Base-by-base conservation (phyloP, 2,888 invertebrate genomes). In the Lymantria dispar region DNA sequence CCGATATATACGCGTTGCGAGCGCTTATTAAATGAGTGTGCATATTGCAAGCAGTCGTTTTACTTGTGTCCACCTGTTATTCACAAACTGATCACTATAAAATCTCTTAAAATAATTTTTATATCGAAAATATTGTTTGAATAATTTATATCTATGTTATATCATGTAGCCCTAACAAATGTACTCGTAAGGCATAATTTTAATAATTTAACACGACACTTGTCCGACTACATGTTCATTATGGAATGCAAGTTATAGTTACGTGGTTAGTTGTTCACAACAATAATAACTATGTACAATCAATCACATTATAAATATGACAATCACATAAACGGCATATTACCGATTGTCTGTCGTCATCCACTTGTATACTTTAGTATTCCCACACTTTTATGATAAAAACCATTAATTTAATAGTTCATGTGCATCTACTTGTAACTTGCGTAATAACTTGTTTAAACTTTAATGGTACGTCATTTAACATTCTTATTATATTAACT, bases 381-480 rank as follows among this genome's bases (percentile, higher is more conserved):
- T 66, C 62, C 68, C 64, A 62, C 68, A 60, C 48, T 45, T 31
- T 48, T 39, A 54, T 64, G 11, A 38, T 38, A 36, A 11, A 58
- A 47, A 45, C 62, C 54, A 57, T 50, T 59, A 62, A 58, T 68
- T 30, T 45, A 57, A 48, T 48, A 47, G 59, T 59, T 48, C 43
- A 43, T 44, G 51, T 45, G 41, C 33, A 33, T 10, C 33, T 33
- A 33, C 8, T 33, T 33, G 10, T 10, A 10, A 10, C 33, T 33
- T 2, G 2, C 22, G 2, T 22, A 22, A 22, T 22, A 3, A 22
- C 22, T 22, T 22, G 5, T 22, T 22, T 22, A 22, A 22, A 22
- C 22, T 22, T 22, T 22, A 22, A 22, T 22, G 22, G 22, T 22
- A 5, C 22, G n/a, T n/a, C 22, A 3, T 22, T 22, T 22, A 22